Evolutionary conservation across 2,113 vertebrate species (phyloP).

Genomic region (Seriola dumerili): DNA sequence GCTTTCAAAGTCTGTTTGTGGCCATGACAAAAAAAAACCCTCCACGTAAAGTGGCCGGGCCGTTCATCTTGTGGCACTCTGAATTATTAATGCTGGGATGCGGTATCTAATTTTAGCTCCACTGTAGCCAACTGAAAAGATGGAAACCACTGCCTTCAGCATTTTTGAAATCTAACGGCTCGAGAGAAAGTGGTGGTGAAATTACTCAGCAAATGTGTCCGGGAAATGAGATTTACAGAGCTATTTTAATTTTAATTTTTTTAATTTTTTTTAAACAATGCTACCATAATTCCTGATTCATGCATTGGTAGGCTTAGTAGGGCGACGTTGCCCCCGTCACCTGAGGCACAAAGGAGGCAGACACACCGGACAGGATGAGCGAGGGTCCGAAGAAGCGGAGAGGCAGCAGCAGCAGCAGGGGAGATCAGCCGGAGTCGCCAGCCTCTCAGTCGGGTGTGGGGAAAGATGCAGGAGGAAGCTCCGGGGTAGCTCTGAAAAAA

Average conservation of each 20-base stretch:
- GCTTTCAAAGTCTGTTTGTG: background rate
- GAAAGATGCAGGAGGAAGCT: constrained; percentile 23
- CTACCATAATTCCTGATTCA: background rate
- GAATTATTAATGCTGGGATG: constrained; percentile 30
- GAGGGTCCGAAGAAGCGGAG: constrained; percentile 65
- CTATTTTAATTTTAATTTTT: background rate
- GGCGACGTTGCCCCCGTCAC: background rate
- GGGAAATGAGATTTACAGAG: background rate
- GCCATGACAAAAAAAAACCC: background rate
- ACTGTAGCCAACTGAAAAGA: background rate
- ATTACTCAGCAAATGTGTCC: background rate
- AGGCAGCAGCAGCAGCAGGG: constrained; percentile 17
- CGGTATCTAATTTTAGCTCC: constrained; percentile 32
- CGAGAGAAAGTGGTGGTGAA: background rate
- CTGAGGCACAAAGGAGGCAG: background rate
- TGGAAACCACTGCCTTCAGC: background rate
- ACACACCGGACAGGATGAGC: constrained; percentile 61
- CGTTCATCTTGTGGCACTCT: background rate
- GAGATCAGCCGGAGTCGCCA: background rate
- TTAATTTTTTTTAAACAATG: background rate
- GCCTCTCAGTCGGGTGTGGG: background rate
- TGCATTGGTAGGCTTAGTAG: background rate
- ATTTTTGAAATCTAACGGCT: background rate
- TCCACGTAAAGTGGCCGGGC: background rate
- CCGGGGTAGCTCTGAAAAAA: constrained; percentile 88